Conservation (phyloP, 2,113 vertebrate species). For the Platysternon megacephalum region DNA sequence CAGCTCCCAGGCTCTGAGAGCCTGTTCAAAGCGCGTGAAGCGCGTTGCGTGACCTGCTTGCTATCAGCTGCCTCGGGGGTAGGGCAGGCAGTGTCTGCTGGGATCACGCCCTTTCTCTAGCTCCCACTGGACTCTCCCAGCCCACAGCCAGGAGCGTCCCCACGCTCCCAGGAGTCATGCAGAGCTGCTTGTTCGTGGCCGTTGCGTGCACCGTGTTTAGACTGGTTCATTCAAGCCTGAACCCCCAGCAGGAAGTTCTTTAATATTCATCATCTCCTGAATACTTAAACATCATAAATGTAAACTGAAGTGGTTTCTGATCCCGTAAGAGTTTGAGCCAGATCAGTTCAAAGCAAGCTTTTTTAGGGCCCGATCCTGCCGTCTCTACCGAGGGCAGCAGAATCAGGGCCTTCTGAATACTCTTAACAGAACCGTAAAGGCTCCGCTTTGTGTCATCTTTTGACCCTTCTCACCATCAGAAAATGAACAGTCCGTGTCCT, state of each 20-base stretch:
- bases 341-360: neutral
- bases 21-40: too few species aligned
- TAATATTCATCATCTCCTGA: constrained; percentile 53
- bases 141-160: neutral
- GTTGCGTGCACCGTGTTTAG: rapidly evolving
- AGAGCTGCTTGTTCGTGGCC: rapidly evolving
- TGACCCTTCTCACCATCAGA: neutral
- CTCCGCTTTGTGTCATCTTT: neutral
- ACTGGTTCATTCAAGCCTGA: constrained; percentile 18
- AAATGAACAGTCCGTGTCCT: neutral
- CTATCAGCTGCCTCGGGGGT: neutral
- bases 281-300: constrained; percentile 37
- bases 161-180: neutral
- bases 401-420: neutral
- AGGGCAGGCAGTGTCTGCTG: neutral
- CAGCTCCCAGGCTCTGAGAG: neutral
- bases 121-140: neutral
- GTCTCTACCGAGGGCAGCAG: neutral
- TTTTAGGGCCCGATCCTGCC: neutral
- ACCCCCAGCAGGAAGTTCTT: constrained; percentile 4
- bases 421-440: neutral
- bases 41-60: neutral
- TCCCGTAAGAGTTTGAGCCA: neutral
- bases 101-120: neutral
- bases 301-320: neutral